Percentiles rank a stretch among this genome's conserved stretches.
Evolutionary conservation across 1,140 invertebrate species (phyloP).

Genomic region (Hylaeus anthracinus): DNA sequence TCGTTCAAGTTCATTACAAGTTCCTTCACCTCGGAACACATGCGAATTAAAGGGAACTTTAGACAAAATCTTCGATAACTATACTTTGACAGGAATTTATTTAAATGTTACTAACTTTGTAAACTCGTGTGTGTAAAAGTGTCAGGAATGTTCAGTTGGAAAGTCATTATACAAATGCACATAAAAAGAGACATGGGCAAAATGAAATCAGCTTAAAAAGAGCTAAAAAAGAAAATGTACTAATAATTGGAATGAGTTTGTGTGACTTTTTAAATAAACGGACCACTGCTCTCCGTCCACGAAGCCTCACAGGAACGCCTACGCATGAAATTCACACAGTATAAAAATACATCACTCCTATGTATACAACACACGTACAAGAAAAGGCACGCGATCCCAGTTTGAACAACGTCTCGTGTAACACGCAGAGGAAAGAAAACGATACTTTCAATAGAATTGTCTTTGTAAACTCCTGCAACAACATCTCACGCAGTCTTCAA

Average conservation of each 20-base stretch:
- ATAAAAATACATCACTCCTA: constrained; percentile 22
- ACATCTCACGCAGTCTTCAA: constrained; percentile 15
- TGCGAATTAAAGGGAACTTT: no score
- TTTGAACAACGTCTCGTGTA: not conserved
- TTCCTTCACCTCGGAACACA: no score
- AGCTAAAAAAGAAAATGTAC: no score
- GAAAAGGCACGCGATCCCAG: not conserved
- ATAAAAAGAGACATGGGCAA: not conserved
- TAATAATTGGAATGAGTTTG: constrained; percentile 12
- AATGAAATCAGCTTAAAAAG: not conserved
- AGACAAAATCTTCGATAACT: no score
- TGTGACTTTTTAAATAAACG: not conserved
- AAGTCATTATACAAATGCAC: not conserved
- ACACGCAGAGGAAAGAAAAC: not conserved
- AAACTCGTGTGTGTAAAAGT: no score
- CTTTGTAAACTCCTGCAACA: not conserved
- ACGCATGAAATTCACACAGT: not conserved
- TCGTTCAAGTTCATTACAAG: no score
- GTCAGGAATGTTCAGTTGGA: not conserved
- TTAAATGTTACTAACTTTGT: no score
- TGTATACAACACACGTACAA: not conserved
- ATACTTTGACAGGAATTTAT: no score
- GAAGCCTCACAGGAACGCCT: not conserved
- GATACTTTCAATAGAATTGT: constrained; percentile 6
- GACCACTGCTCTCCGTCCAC: not conserved